These are phyloP conservation scores for Eupithecia subumbrata DNA, from an alignment of 2,888 invertebrate species.

Conservation along the genomic window DNA sequence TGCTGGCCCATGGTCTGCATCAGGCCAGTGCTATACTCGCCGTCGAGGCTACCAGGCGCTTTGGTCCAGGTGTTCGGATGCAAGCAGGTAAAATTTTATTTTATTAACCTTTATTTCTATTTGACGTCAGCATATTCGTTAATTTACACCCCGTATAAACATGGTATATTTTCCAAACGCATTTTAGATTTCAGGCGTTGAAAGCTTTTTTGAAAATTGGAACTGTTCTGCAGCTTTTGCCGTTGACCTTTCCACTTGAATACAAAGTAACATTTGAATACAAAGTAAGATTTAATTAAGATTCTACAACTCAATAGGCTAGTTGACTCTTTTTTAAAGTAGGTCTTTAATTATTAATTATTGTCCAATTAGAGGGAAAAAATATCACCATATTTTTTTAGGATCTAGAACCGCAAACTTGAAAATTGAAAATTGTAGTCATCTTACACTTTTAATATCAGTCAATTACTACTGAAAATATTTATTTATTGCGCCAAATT, in stretches of 20 bases:
- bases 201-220: neutral
- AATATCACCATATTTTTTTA: too few species aligned
- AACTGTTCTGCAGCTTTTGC: neutral
- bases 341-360: too few species aligned
- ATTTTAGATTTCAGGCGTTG: neutral
- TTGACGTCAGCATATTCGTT: neutral
- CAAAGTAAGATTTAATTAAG: neutral
- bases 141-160: neutral
- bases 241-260: neutral
- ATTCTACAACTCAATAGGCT: neutral
- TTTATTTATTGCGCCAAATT: too few species aligned
- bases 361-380: too few species aligned
- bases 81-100: slow-evolving; percentile 85
- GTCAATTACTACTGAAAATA: too few species aligned
- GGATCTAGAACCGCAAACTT: too few species aligned
- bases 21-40: slow-evolving; percentile 86
- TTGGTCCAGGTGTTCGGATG: slow-evolving; percentile 84
- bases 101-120: neutral
- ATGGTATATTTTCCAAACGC: neutral
- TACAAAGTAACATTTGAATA: neutral
- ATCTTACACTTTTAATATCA: too few species aligned
- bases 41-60: slow-evolving; percentile 84
- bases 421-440: too few species aligned
- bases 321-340: too few species aligned
- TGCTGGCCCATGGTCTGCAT: slow-evolving; percentile 90